Base-by-base conservation (phyloP, 2,113 vertebrate genomes). In the Thomomys bottae region DNA sequence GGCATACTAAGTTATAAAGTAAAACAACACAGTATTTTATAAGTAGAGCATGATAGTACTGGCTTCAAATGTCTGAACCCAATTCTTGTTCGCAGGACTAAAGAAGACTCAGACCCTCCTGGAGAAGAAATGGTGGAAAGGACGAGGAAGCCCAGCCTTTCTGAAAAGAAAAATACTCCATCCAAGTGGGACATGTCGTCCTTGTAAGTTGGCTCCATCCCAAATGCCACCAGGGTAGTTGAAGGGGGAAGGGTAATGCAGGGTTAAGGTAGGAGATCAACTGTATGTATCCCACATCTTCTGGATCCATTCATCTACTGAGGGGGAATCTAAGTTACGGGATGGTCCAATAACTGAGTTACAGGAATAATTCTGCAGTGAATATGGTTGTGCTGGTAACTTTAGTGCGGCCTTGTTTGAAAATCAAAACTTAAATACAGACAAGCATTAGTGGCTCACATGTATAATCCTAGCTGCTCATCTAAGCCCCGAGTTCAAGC, bases 141-240 rank as follows among this genome's bases (percentile, higher is more conserved):
- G 92, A 80, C 89, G 40, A 98, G 98, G 96, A 98, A 98, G 96
- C 94, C 96, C 96, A 99, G 98, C 79, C 67, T 98, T 88, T 98
- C 98, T 95, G 98, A 99, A 95, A 98, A 98, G 96, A 98, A 97
- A 94, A 98, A 78, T 94, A 96, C 84, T 6, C n/a, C 73, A 0
- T 85, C 95, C 0, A 96, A 92, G 87, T 96, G 97, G 97, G 94
- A 85, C 24, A 18, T 95, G 5, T 92, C 94, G 9, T 95, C 97
- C 14, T 12, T 7, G 98, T 98, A 97, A 97, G 98, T 92, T 38
- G 64, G 38, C 40, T 49, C 7, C 42, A 54, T 86, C 38, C 34
- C 78, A 54, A 78, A 36, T 38, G 6, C 42, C 38, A 32, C 28
- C 30, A 49, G 61, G 57, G 71, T 8, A 17, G 21, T 34, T 20